phyloP scores from a whole-genome alignment of 1,140 invertebrate species.

The Polyergus mexicanus region DNA sequence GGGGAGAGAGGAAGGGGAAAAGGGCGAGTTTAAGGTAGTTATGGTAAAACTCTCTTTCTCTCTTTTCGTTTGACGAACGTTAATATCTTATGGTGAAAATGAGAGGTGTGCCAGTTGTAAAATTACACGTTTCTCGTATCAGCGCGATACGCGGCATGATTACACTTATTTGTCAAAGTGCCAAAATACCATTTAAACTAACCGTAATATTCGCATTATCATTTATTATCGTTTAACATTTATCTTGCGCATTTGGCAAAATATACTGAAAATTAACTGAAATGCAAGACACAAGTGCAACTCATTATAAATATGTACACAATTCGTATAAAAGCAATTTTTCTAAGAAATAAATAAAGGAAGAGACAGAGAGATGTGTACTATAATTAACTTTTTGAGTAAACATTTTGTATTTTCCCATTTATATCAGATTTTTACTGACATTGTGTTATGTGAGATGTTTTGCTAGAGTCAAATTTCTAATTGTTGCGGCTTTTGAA shows the following conservation, averaged over 20 bases:
- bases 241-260: not conserved
- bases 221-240: not conserved
- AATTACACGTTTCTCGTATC: not conserved
- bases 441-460: too few species aligned
- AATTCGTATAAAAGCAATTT: not conserved
- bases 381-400: not conserved
- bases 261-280: not conserved
- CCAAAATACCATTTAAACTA: not conserved
- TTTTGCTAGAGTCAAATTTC: not conserved
- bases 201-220: constrained; percentile 4
- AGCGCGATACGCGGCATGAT: not conserved
- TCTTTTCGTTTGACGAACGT: constrained; percentile 13
- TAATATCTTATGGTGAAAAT: constrained; percentile 37
- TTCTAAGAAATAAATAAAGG: too few species aligned
- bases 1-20: too few species aligned
- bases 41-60: not conserved
- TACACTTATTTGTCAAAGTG: constrained; percentile 8
- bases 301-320: not conserved
- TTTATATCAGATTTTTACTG: too few species aligned
- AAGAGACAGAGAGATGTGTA: too few species aligned
- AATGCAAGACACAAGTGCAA: not conserved
- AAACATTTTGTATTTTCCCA: not conserved
- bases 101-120: constrained; percentile 16
- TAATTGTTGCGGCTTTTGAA: not conserved
- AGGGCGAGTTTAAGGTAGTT: constrained; percentile 36